Evolutionary conservation across 2,888 invertebrate species (phyloP).

Genomic region (Conus canariensis): DNA sequence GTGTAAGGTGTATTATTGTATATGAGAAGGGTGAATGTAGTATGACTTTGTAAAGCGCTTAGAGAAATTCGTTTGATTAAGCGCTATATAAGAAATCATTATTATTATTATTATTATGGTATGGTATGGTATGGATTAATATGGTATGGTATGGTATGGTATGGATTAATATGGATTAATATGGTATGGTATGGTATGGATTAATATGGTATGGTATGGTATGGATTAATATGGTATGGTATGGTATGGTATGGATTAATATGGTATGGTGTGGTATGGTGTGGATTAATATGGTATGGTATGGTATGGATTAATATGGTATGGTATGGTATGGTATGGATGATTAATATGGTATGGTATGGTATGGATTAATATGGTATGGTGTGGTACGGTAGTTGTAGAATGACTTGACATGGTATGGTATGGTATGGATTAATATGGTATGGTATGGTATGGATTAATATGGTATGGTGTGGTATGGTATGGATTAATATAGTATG

Average conservation of each 20-base stretch:
- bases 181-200: background rate
- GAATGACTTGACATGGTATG: background rate
- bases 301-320: background rate
- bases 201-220: background rate
- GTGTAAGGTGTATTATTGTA: no score
- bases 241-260: background rate
- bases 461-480: background rate
- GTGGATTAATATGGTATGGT: background rate
- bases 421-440: constrained; percentile 3
- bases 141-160: background rate
- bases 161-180: background rate
- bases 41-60: no score
- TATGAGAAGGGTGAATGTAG: no score
- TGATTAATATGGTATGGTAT: no score
- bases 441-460: background rate
- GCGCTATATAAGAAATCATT: no score
- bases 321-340: background rate
- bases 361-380: no score
- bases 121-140: background rate
- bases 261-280: no score
- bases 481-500: background rate
- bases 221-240: background rate
- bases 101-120: no score
- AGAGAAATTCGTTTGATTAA: no score
- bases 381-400: no score